Conservation (phyloP, 2,113 vertebrate species). For the Penelope pileata region DNA sequence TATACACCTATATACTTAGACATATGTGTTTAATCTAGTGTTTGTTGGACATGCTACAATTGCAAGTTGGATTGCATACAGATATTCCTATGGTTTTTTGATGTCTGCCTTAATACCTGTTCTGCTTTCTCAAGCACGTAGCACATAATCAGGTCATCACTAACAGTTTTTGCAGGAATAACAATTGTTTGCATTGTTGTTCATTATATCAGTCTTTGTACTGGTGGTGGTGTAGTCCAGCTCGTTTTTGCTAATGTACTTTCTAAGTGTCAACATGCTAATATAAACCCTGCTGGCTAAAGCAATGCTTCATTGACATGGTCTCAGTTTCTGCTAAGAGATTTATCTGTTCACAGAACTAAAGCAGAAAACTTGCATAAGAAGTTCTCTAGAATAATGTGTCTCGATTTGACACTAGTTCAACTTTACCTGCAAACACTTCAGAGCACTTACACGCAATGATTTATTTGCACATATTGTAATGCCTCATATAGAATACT, state of each 20-base stretch:
- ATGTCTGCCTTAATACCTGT: not conserved
- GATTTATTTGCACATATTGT: not conserved
- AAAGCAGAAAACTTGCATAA: not conserved
- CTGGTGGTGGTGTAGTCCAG: not conserved
- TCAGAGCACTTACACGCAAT: not conserved
- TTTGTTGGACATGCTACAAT: not conserved
- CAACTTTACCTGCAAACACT: not conserved
- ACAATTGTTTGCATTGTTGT: not conserved
- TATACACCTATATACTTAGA: not conserved
- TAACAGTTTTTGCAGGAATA: not conserved
- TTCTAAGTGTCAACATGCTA: not conserved
- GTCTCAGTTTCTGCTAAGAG: not conserved
- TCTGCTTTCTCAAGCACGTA: not conserved
- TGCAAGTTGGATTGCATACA: not conserved
- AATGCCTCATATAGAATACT: not conserved
- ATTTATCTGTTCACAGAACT: not conserved
- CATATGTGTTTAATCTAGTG: not conserved
- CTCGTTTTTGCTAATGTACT: not conserved
- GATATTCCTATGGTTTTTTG: fast-evolving
- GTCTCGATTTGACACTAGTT: not conserved
- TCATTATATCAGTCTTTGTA: not conserved
- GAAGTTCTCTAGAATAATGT: not conserved
- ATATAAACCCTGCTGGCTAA: not conserved
- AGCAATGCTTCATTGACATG: not conserved
- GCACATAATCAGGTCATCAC: not conserved